These are phyloP conservation scores for Megaceryle torquata DNA, from an alignment of 2,113 vertebrate genomes.

Conservation along the genomic window DNA sequence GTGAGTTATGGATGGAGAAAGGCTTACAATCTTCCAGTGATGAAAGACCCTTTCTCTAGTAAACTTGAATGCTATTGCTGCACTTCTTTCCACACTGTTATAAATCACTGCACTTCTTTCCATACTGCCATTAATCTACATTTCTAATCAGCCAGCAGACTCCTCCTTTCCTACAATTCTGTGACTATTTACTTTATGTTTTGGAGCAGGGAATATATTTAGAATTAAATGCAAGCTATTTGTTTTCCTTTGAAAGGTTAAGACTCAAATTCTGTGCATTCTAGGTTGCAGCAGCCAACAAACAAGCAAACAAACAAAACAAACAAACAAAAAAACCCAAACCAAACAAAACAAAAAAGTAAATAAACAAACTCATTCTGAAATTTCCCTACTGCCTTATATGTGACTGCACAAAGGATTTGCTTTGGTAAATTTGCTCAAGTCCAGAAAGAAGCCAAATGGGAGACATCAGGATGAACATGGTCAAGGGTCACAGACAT, in stretches of 20 bases:
- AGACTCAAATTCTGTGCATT: neutral
- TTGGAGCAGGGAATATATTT: conserved; percentile 2
- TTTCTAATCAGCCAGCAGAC: conserved; percentile 38
- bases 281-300: neutral
- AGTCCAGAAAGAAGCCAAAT: neutral
- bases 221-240: conserved; percentile 40
- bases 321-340: too few relatives aligned
- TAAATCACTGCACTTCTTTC: conserved; percentile 12
- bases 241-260: conserved; percentile 30
- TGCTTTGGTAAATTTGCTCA: neutral
- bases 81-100: conserved; percentile 1
- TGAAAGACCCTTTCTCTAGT: neutral
- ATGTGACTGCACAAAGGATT: neutral
- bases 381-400: neutral
- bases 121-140: conserved; percentile 29
- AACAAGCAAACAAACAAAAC: too few relatives aligned
- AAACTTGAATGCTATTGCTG: neutral
- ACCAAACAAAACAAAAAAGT: too few relatives aligned
- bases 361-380: neutral
- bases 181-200: neutral
- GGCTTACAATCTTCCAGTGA: neutral
- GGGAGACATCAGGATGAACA: neutral
- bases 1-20: neutral
- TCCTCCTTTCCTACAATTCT: neutral
- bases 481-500: neutral